These are phyloP conservation scores for Sinocyclocheilus anshuiensis DNA, from an alignment of 2,113 vertebrate species.

Conservation along the genomic window DNA sequence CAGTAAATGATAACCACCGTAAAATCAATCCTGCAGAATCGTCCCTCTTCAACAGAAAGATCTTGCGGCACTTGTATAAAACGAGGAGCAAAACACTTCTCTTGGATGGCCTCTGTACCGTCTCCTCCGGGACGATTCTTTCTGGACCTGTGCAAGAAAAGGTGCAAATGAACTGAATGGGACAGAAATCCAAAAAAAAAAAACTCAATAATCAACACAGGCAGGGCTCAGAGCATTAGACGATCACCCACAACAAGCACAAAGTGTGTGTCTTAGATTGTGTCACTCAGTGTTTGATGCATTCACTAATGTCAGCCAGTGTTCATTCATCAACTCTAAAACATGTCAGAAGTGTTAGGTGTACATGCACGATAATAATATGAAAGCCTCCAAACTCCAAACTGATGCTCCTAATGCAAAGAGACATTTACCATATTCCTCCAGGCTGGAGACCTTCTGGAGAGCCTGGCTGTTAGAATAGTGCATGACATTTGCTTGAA, in stretches of 20 bases:
- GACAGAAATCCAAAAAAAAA: not conserved
- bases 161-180: not conserved
- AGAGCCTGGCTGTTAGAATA: conserved; percentile 67
- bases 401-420: not conserved
- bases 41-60: conserved; percentile 87
- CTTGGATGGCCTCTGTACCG: conserved; percentile 86
- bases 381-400: not conserved
- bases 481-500: conserved; percentile 36
- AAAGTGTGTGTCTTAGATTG: not conserved
- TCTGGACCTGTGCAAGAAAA: conserved; percentile 73
- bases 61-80: conserved; percentile 91
- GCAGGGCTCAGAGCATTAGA: not conserved
- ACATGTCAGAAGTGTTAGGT: not conserved
- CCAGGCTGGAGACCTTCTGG: conserved; percentile 73
- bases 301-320: not conserved
- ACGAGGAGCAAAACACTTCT: conserved; percentile 92
- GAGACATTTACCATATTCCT: conserved; percentile 73
- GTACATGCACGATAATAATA: not conserved
- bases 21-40: conserved; percentile 94
- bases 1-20: conserved; percentile 75
- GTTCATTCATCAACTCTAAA: not conserved
- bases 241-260: not conserved
- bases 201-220: not conserved
- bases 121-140: conserved; percentile 81
- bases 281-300: not conserved